phyloP scores from a whole-genome alignment of 1,140 invertebrate genomes.

The Hydropsyche tenuis region DNA sequence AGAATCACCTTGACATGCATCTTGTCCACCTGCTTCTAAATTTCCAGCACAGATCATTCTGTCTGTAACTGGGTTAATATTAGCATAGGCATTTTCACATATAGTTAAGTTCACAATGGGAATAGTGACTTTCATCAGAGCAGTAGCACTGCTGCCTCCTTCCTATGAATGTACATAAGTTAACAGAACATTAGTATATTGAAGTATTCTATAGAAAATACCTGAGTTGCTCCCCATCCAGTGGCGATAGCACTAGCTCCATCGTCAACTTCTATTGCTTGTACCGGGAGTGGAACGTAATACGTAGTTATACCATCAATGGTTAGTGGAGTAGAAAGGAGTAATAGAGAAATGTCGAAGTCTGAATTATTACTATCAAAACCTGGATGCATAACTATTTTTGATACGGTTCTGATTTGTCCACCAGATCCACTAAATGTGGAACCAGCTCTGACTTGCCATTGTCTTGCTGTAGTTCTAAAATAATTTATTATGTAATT shows the following conservation, averaged over 20 bases:
- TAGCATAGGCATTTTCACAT: slow-evolving; percentile 53
- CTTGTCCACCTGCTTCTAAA: slow-evolving; percentile 50
- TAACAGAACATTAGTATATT: neutral
- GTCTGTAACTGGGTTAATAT: slow-evolving; percentile 59
- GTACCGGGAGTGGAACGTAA: neutral
- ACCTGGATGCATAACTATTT: neutral
- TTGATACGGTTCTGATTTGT: neutral
- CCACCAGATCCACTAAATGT: neutral
- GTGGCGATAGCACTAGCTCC: neutral
- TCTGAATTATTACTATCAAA: neutral
- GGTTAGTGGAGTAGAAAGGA: neutral
- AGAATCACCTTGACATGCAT: slow-evolving; percentile 64
- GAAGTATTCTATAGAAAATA: no score
- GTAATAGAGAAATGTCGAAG: slow-evolving; percentile 15
- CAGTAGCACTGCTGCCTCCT: slow-evolving; percentile 47
- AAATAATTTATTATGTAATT: no score
- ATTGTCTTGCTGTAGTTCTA: neutral
- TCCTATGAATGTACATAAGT: slow-evolving; percentile 36
- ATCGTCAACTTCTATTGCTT: neutral
- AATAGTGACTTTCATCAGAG: slow-evolving; percentile 55
- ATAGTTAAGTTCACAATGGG: slow-evolving; percentile 53
- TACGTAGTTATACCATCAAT: neutral
- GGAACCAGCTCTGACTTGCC: slow-evolving; percentile 1
- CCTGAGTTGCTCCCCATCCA: slow-evolving; percentile 31
- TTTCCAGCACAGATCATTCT: slow-evolving; percentile 74